A percentile compares a stretch with the other conserved stretches of the same genome.
phyloP scores from a whole-genome alignment of 2,113 vertebrate species.

The Macroglossus sobrinus region DNA sequence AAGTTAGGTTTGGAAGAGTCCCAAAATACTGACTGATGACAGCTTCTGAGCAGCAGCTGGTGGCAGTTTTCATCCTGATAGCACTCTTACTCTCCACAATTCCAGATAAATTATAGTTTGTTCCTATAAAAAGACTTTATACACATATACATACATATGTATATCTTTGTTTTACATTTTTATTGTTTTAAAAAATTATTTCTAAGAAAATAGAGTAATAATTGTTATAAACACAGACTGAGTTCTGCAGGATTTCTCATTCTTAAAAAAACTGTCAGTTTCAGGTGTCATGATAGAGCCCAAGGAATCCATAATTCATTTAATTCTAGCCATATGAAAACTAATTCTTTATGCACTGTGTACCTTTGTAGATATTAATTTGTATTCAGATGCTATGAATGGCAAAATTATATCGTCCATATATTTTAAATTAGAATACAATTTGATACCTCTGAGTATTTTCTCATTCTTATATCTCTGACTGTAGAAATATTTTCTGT shows the following conservation, averaged over 20 bases:
- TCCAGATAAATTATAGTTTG: neutral
- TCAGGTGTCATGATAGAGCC: neutral
- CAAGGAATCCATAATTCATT: neutral
- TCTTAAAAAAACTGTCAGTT: neutral
- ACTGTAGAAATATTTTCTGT: neutral
- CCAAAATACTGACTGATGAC: neutral
- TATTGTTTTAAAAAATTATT: neutral
- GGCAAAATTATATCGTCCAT: neutral
- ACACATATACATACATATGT: neutral
- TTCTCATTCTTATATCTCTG: neutral
- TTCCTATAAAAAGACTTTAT: neutral
- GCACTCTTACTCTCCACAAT: neutral
- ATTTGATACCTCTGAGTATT: neutral
- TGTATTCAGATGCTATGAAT: neutral
- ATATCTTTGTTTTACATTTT: neutral
- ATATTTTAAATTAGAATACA: neutral
- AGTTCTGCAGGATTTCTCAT: neutral
- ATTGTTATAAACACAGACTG: neutral
- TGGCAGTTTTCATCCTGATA: neutral
- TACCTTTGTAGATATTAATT: neutral
- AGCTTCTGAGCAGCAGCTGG: constrained; percentile 3
- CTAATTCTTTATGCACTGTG: neutral
- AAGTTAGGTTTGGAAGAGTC: constrained; percentile 29
- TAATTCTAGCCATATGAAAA: neutral
- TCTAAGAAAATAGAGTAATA: neutral